Conservation (phyloP, 2,113 vertebrate genomes). For the Empidonax alnorum region DNA sequence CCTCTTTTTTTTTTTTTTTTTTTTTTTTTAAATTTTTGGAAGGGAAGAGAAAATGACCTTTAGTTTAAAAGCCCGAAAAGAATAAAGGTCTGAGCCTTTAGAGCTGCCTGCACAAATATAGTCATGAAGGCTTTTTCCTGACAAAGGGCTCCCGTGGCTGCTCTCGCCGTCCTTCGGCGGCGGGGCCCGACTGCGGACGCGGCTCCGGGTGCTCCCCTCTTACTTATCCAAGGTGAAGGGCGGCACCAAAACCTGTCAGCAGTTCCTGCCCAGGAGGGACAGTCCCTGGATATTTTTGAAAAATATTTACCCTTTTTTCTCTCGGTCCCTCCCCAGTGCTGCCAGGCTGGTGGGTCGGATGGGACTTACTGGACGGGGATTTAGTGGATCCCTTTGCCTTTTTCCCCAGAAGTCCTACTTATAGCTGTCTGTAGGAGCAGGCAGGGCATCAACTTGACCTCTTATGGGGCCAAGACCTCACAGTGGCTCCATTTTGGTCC, state of each 20-base stretch:
- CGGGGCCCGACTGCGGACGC: fast-evolving
- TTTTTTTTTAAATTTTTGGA: background rate
- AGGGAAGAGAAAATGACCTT: conserved; percentile 83
- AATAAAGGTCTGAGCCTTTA: conserved; percentile 23
- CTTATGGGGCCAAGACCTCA: background rate
- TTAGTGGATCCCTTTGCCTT: background rate
- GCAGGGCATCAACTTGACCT: background rate
- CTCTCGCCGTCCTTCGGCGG: background rate
- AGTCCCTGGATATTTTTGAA: background rate
- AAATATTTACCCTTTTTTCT: background rate
- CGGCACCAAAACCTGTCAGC: background rate
- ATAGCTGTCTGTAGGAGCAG: background rate
- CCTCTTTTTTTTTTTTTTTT: background rate
- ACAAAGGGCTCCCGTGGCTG: background rate
- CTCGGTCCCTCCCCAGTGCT: background rate
- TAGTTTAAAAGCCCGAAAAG: conserved; percentile 69
- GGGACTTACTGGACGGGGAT: background rate
- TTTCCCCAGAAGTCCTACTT: background rate
- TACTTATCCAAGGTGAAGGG: conserved; percentile 25
- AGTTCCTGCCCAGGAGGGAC: conserved; percentile 14
- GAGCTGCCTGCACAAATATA: conserved; percentile 53
- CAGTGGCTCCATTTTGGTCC: background rate
- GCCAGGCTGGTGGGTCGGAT: fast-evolving
- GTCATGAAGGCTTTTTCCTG: conserved; percentile 48
- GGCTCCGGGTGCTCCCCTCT: background rate